Evolutionary conservation across 2,113 vertebrate genomes (phyloP), one percentile per base, ranked within the genome.

Genomic region (Okapia johnstoni): DNA sequence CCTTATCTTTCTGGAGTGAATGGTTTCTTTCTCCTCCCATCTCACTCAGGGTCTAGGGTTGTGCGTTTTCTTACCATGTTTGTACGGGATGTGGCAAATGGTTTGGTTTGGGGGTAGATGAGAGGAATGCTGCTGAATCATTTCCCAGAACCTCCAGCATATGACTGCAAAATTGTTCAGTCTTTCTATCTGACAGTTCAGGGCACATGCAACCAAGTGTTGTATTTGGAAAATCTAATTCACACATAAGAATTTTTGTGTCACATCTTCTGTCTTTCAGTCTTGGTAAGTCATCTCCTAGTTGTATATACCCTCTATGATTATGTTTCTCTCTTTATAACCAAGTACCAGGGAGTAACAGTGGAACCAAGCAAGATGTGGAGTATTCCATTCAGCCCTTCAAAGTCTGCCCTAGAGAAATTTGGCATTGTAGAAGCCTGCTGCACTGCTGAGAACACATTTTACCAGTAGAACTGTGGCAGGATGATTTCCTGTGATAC

Each of bases 31-130:
- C 40, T 83, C 16, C 61, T 81, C 79, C 8, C 23, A 8, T 19
- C 25, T 54, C 11, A 5, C 58, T 88, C 5, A 58, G 46, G 40
- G 85, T 21, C 57, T 90, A 43, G 57, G 10, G 19, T 11, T 52
- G 5, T 54, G 5, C 13, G 2, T 40, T 30, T 46, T 91, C 81
- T 91, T n/a, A 88, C 16, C 86, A 23, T 23, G 4, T 81, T 36
- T 93, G 30, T 21, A 80, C 6, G 33, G 96, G 87, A 96, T 96
- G 93, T 97, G 97, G 94, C 60, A 26, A 86, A 79, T 70, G 57
- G 76, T 93, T 94, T 95, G 85, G 88, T 92, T 92, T 94, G 23
- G 43, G 79, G 84, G 70, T 88, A 36, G 58, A 17, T 87, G 43
- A 84, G 33, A 84, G 9, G 40, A 11, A 52, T 25, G 25, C 30